Conservation (phyloP, 2,113 vertebrate genomes). For the Psettodes erumei region DNA sequence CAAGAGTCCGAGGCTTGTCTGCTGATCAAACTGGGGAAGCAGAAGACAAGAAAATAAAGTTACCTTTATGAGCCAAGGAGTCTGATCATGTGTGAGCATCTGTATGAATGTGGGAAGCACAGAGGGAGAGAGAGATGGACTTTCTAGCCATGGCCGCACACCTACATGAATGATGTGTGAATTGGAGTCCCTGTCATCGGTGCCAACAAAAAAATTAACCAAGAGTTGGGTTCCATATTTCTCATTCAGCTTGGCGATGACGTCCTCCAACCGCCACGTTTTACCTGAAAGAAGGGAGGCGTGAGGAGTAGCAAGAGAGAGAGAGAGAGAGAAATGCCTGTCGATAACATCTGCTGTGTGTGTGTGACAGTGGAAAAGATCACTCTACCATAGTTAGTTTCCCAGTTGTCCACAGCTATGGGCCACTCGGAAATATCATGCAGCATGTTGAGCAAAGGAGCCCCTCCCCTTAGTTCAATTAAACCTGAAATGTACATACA, state of each 20-base stretch:
- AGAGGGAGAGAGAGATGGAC: background rate
- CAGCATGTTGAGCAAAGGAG: slow-evolving; percentile 87
- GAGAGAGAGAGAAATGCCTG: background rate
- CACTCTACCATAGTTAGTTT: slow-evolving; percentile 83
- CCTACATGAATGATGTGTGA: slow-evolving; percentile 94
- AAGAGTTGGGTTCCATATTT: slow-evolving; percentile 91
- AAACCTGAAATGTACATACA: slow-evolving; percentile 78
- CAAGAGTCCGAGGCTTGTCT: slow-evolving; percentile 88
- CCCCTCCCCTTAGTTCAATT: slow-evolving; percentile 89
- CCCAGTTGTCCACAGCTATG: slow-evolving; percentile 88
- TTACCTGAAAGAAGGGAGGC: slow-evolving; percentile 75
- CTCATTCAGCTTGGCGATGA: slow-evolving; percentile 88
- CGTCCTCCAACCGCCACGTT: slow-evolving; percentile 87
- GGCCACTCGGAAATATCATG: slow-evolving; percentile 90
- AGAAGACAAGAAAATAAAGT: slow-evolving; percentile 36
- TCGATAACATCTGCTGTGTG: background rate
- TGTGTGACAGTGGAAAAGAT: background rate
- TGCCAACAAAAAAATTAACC: slow-evolving; percentile 92
- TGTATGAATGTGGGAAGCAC: background rate
- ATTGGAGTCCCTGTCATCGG: slow-evolving; percentile 91
- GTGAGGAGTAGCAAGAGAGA: background rate
- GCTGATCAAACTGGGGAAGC: slow-evolving; percentile 90
- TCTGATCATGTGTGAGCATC: background rate
- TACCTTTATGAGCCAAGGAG: slow-evolving; percentile 10
- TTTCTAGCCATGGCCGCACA: slow-evolving; percentile 58